Evolutionary conservation across 2,888 invertebrate species (phyloP), one percentile per base, ranked within the genome.

Genomic region (Acanthosoma haemorrhoidale): DNA sequence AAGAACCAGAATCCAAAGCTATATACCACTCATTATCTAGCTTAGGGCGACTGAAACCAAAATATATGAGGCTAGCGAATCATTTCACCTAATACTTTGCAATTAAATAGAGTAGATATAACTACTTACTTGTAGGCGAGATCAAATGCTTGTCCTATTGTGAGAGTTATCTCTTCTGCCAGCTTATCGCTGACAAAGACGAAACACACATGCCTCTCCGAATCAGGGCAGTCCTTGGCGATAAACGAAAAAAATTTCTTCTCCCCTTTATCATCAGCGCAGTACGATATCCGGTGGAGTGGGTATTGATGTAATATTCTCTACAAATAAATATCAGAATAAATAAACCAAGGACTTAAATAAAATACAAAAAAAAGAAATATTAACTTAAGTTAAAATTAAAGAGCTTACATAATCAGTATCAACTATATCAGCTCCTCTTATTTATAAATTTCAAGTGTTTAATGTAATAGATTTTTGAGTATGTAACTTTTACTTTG

Each of bases 81-180:
- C n/a, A n/a, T n/a, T n/a, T n/a, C n/a, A n/a, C n/a, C n/a, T n/a
- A n/a, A n/a, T n/a, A n/a, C n/a, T n/a, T n/a, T n/a, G 11, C 21
- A 43, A 43, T 21, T 18, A 43, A 43, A 43, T 21, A 43, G 13
- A 18, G 9, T 15, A 18, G 3, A 16, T 18, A 4, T 9, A 21
- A 21, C 2, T 36, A 75, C 78, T 75, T 75, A 87, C 85, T 89
- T 91, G 83, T 97, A 98, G 32, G 97, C 98, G 78, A 98, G 84
- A 83, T 98, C 97, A 80, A 98, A 98, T 0, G 98, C 97, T 81
- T 98, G 97, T 9, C 98, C 98, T 76, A 98, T 96, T 11, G 97
- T 98, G 73, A 98, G 82, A 43, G 97, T 98, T 73, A 98, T 97
- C 79, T 98, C 96, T 77, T 97, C 96, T 1, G 97, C 96, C 78